Percentiles rank a stretch among this genome's conserved stretches.
phyloP scores from a whole-genome alignment of 2,888 invertebrate genomes.

The Linyphia triangularis region DNA sequence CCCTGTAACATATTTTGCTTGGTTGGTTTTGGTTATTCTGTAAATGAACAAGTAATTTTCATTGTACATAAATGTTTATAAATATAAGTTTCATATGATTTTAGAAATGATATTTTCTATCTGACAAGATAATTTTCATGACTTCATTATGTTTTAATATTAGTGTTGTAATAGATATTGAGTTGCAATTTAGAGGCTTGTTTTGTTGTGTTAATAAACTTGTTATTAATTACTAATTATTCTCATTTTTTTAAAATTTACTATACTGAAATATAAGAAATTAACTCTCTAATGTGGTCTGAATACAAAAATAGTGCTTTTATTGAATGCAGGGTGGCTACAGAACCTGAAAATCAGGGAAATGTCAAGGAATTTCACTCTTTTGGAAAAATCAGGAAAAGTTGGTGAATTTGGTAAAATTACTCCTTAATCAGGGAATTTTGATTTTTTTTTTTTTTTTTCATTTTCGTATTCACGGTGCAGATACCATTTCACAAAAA shows the following conservation, averaged over 20 bases:
- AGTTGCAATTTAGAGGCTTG: constrained; percentile 11
- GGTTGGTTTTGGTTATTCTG: neutral
- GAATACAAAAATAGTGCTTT: too few species aligned
- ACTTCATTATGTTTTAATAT: neutral
- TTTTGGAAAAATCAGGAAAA: too few species aligned
- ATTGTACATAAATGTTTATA: neutral
- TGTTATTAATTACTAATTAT: constrained; percentile 10
- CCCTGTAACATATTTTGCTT: neutral
- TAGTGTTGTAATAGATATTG: constrained; percentile 2
- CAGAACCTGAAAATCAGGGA: too few species aligned
- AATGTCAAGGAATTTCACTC: too few species aligned
- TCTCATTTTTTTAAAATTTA: neutral
- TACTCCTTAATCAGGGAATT: too few species aligned
- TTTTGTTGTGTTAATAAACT: constrained; percentile 51
- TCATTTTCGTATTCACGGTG: too few species aligned
- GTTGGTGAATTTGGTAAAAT: too few species aligned
- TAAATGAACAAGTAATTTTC: neutral
- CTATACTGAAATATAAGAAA: neutral
- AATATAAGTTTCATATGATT: constrained; percentile 1
- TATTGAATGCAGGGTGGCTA: too few species aligned
- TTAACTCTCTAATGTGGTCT: too few species aligned
- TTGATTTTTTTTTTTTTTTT: too few species aligned
- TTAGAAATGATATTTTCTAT: constrained; percentile 11
- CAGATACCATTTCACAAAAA: too few species aligned
- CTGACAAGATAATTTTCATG: constrained; percentile 1